Evolutionary conservation across 2,888 invertebrate species (phyloP), one percentile per base, ranked within the genome.

Genomic region (Clivina fossor): DNA sequence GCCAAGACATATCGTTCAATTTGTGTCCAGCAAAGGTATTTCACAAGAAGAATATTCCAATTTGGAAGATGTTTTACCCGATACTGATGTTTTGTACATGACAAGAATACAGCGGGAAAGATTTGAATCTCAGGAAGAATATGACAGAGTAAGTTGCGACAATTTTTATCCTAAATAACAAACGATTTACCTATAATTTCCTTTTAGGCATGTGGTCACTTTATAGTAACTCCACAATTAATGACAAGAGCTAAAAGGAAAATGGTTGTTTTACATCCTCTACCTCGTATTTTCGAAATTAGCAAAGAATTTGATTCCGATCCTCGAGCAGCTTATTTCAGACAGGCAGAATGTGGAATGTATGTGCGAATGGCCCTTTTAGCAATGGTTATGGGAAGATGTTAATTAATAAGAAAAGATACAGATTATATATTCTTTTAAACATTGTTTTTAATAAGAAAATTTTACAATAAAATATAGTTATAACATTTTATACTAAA

Each of bases 61-160:
- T 13, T 77, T 99, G 60, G 93, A 96, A 71, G 86, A 88, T 56
- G 94, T 92, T 2, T 75, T 99, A 24, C 86, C 87, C 0, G 93
- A 91, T 59, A 97, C 97, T 0, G 98, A 99, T 75, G 97, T 99
- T 1, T 77, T 99, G 22, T 99, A 99, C 70, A 93, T 99, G 90
- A 99, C 99, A 0, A 83, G 99, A 63, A 95, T 99, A 65, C 99
- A 99, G 72, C 83, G 86, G 38, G 99, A 99, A 74, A 79, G 98
- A 64, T 98, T 99, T 72, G 72, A 79, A 4, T 84, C 83, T 26
- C 80, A 86, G 66, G 87, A 88, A 59, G 93, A 94, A 66, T 99
- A 97, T 72, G 79, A 91, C 58, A 80, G 85, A 80, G 94, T 93
- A 77, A 70, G 66, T 61, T 41, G 4, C 7, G 4, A 16, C 7